Percentiles rank a stretch among this genome's conserved stretches.
Evolutionary conservation across 2,888 invertebrate genomes (phyloP).

Genomic region (Cynaeus angustus): DNA sequence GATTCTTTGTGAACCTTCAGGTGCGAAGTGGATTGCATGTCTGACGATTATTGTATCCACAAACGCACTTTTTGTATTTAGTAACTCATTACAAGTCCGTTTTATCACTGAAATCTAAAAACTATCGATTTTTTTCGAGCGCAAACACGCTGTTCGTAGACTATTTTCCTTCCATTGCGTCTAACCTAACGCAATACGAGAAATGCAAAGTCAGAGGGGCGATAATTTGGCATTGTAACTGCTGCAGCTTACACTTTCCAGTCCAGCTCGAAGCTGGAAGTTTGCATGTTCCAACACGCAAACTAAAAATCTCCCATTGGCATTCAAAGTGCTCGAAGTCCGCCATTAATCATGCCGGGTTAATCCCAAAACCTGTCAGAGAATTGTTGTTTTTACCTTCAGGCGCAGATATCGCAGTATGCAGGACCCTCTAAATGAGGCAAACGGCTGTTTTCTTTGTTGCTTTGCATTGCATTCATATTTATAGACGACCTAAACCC

Average conservation of each 20-base stretch:
- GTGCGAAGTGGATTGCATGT: not conserved
- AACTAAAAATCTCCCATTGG: slow-evolving; percentile 26
- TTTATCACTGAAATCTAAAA: not conserved
- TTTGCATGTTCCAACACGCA: slow-evolving; percentile 15
- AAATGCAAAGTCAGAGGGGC: too few species aligned
- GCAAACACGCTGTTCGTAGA: too few species aligned
- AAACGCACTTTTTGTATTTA: slow-evolving; percentile 6
- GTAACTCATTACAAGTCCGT: not conserved
- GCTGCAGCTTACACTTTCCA: not conserved
- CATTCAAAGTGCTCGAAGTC: slow-evolving; percentile 41
- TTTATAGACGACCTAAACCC: slow-evolving; percentile 18
- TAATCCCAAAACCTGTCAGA: slow-evolving; percentile 47
- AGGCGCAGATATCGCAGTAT: slow-evolving; percentile 35
- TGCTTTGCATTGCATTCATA: slow-evolving; percentile 31
- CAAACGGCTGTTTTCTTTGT: slow-evolving; percentile 34
- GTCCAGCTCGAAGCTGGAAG: not conserved
- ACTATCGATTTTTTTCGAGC: too few species aligned
- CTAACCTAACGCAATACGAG: too few species aligned
- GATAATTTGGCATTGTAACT: not conserved
- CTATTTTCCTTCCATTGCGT: too few species aligned
- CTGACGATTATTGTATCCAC: not conserved
- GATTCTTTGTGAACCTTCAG: not conserved
- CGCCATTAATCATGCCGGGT: slow-evolving; percentile 45
- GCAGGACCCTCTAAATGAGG: slow-evolving; percentile 10
- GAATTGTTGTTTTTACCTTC: slow-evolving; percentile 44